Evolutionary conservation across 2,888 invertebrate genomes (phyloP).

Genomic region (Lasioglossum vierecki): DNA sequence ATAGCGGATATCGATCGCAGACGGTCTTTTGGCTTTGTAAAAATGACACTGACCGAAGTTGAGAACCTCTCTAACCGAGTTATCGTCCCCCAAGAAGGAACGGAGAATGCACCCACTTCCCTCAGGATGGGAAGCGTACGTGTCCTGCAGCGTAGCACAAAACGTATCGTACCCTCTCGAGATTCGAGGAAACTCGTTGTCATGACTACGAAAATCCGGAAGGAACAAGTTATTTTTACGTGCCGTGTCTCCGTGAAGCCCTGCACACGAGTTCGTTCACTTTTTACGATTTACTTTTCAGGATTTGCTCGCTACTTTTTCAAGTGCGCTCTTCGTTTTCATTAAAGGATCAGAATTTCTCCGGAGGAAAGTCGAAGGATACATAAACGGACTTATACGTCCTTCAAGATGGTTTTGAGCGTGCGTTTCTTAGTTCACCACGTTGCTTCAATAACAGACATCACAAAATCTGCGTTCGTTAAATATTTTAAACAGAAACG

Average conservation of each 20-base stretch:
- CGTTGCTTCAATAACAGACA: no score
- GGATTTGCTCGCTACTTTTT: background rate
- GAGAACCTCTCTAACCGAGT: conserved; percentile 79
- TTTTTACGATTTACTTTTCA: background rate
- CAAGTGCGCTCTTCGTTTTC: background rate
- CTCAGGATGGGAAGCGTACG: conserved; percentile 75
- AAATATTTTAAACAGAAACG: background rate
- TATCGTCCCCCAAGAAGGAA: conserved; percentile 75
- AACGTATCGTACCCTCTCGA: conserved; percentile 70
- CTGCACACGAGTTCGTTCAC: background rate
- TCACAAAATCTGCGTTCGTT: background rate
- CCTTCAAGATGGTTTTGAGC: background rate
- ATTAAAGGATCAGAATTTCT: background rate
- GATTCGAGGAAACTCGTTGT: conserved; percentile 76
- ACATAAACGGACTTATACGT: background rate
- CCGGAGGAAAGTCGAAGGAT: background rate
- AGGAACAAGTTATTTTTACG: conserved; percentile 71
- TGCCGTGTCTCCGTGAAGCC: conserved; percentile 26
- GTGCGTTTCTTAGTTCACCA: background rate
- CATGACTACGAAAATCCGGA: conserved; percentile 74
- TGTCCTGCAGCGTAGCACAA: conserved; percentile 71
- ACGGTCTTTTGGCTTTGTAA: background rate
- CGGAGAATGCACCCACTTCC: conserved; percentile 77
- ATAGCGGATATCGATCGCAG: background rate
- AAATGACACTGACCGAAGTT: conserved; percentile 57